These are phyloP conservation scores for Asbolus verrucosus DNA, from an alignment of 1,140 invertebrate genomes.

Conservation along the genomic window DNA sequence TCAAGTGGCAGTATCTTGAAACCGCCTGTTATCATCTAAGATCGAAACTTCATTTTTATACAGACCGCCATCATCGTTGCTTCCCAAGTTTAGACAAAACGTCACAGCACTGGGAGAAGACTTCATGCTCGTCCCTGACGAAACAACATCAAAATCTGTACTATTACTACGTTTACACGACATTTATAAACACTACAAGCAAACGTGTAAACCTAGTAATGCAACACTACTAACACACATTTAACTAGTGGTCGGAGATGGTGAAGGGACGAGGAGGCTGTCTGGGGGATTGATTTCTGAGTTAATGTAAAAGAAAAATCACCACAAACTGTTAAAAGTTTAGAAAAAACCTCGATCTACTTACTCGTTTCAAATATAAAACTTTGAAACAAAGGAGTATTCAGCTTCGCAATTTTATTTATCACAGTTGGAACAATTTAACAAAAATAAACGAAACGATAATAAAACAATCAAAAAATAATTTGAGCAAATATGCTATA, in stretches of 20 bases:
- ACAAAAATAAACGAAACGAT: slow-evolving; percentile 39
- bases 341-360: slow-evolving; percentile 3
- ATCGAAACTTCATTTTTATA: slow-evolving; percentile 49
- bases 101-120: slow-evolving; percentile 62
- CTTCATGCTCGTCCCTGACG: slow-evolving; percentile 63
- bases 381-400: slow-evolving; percentile 20
- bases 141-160: slow-evolving; percentile 55
- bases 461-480: slow-evolving; percentile 46
- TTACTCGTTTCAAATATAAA: slow-evolving; percentile 3
- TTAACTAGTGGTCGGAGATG: slow-evolving; percentile 21
- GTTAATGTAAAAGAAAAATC: slow-evolving; percentile 34
- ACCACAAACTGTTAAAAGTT: slow-evolving; percentile 27
- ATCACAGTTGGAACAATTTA: slow-evolving; percentile 54
- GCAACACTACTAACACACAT: slow-evolving; percentile 39
- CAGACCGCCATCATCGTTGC: slow-evolving; percentile 60
- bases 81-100: slow-evolving; percentile 60
- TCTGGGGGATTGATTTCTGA: slow-evolving; percentile 27
- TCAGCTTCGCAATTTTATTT: slow-evolving; percentile 50
- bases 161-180: slow-evolving; percentile 40
- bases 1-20: slow-evolving; percentile 1
- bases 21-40: slow-evolving; percentile 5
- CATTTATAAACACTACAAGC: slow-evolving; percentile 33
- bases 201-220: slow-evolving; percentile 38
- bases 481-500: slow-evolving; percentile 40
- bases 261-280: neutral